Conservation (phyloP, 2,888 invertebrate species). For the Hartigia nigra region DNA sequence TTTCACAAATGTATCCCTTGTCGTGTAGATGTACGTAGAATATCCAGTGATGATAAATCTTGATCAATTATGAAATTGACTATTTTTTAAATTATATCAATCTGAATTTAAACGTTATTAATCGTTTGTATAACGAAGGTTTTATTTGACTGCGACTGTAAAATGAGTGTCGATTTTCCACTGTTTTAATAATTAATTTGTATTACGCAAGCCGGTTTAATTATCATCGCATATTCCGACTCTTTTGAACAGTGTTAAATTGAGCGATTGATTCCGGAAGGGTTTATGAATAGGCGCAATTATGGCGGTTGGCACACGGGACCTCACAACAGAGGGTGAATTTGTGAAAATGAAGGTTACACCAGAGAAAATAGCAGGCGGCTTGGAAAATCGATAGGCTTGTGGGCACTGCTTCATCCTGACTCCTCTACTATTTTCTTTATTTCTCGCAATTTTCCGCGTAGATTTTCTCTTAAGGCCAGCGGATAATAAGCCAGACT, state of each 20-base stretch:
- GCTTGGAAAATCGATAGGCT: conserved; percentile 44
- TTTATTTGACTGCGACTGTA: neutral
- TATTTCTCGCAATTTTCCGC: neutral
- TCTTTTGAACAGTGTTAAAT: neutral
- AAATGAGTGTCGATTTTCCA: neutral
- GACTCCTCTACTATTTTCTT: neutral
- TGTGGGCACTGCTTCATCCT: neutral
- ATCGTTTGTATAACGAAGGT: neutral
- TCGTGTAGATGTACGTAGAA: neutral
- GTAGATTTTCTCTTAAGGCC: neutral
- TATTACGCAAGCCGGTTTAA: neutral
- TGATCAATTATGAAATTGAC: neutral
- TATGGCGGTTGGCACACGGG: neutral
- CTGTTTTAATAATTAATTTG: neutral
- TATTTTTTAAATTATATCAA: neutral
- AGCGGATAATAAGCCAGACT: neutral
- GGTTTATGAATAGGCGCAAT: neutral
- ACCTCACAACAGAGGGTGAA: conserved; percentile 10
- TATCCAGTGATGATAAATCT: neutral
- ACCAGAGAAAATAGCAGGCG: conserved; percentile 35
- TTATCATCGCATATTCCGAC: neutral
- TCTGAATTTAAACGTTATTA: neutral
- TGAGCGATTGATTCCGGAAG: neutral
- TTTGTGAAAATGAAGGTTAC: conserved; percentile 36
- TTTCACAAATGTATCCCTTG: neutral